Base-by-base conservation (phyloP, 2,113 vertebrate genomes). In the Nesogale talazaci region DNA sequence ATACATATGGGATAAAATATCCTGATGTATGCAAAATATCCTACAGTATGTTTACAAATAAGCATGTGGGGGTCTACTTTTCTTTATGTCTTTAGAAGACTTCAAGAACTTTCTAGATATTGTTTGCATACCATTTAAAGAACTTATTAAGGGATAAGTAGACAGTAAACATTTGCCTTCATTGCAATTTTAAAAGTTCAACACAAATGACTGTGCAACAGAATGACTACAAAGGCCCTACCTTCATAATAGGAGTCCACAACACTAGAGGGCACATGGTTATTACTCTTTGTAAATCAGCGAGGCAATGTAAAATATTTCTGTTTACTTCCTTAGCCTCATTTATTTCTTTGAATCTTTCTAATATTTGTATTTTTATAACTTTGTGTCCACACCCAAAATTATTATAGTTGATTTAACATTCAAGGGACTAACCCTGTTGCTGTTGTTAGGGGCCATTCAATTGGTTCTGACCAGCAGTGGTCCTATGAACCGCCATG, bases 321-420 rank as follows among this genome's bases (percentile, higher is more conserved):
- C 36, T 57, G 0, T 78, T 42, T n/a, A 67, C 15, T 79, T 1
- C 38, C 17, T 4, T 69, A 4, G 31, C 52, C 81, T 42, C 2
- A 12, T 87, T 67, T 25, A 36, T 94, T 36, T 84, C 34, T 31
- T 59, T 69, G 67, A 88, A 20, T 70, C 91, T 34, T 91, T 89
- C 38, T 65, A 57, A 19, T 34, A 38, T 34, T 63, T 92, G 10
- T 29, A 22, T 85, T 91, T 83, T 69, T n/a, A 56, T 40, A 31
- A 2, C 27, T 52, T 12, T 10, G 2, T 46, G 52, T 25, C 25
- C 23, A 63, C 38, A 82, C 22, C 17, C 61, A 63, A 27, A 46
- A 31, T 25, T 31, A 6, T 46, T 42, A 46, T 10, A 46, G 42
- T 46, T 46, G 42, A 5, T 46, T 46, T 46, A 46, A 46, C 42